Evolutionary conservation across 1,140 invertebrate genomes (phyloP), one percentile per base, ranked within the genome.

Genomic region (Drosophila oshimai): DNA sequence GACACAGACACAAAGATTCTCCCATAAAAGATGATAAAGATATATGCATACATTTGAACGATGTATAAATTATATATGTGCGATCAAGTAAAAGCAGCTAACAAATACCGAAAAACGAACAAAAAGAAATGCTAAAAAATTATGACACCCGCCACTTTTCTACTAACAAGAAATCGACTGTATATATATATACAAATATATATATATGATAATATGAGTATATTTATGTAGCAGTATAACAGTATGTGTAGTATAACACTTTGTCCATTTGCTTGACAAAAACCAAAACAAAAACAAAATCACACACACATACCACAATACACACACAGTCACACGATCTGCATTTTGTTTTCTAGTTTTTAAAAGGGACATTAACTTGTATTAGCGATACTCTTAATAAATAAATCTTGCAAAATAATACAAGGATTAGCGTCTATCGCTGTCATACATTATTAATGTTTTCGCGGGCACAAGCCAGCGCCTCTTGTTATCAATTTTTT

Each of bases 131-230:
- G 50, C 22, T 60, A 78, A 62, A 46, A 78, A 79, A 67, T 69
- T 86, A 86, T 84, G 80, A 84, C 80, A 86, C 79, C 79, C 79
- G 79, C 79, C 81, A 86, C 80, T 84, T 84, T 84, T 84, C 71
- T 80, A 84, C 71, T 86, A 58, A 81, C 76, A 62, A 62, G 33
- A 64, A 65, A 83, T 86, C 41, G 75, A 83, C 70, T 86, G 80
- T 86, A 67, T 79, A 83, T 79, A 74, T 78, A 78, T 58, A 70
- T 55, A 80, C 61, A 74, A 34, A 64, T 73, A 73, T 72, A 79
- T 62, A 54, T 69, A 74, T 74, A 61, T 60, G 37, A 68, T 68
- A 69, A 67, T 65, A 79, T 70, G 67, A 62, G 55, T 70, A 70
- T 76, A 83, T 73, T 77, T 81, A 83, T 77, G 60, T 77, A 81